These are phyloP conservation scores for Peromyscus nudipes DNA, from an alignment of 2,797 vertebrate species.

Conservation along the genomic window DNA sequence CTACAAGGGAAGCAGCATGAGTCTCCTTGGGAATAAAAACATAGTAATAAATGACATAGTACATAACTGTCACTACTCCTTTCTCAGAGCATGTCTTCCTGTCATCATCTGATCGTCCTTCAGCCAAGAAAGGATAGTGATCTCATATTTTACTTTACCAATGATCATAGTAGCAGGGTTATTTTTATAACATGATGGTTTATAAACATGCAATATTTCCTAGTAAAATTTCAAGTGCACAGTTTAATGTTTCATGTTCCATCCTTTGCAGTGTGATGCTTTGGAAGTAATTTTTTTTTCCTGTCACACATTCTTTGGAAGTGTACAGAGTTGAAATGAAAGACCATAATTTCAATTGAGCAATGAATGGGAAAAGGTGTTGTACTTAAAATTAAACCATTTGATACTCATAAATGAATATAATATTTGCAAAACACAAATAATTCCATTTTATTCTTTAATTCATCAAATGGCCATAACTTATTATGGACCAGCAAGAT, in stretches of 20 bases:
- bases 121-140: not conserved
- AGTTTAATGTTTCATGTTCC: not conserved
- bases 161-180: not conserved
- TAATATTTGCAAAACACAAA: not conserved
- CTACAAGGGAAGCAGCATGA: not conserved
- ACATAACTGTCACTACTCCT: not conserved
- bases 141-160: not conserved
- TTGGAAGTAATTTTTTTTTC: not conserved
- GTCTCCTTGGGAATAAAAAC: not conserved
- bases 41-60: not conserved
- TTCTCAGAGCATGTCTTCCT: not conserved
- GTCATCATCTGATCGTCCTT: not conserved
- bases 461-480: not conserved
- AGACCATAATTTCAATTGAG: not conserved
- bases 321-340: slow-evolving; percentile 24
- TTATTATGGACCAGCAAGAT: not conserved
- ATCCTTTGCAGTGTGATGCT: not conserved
- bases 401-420: not conserved
- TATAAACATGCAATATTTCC: not conserved
- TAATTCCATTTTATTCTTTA: not conserved
- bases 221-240: not conserved
- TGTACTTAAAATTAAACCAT: not conserved
- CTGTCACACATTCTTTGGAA: slow-evolving; percentile 19
- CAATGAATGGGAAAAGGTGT: not conserved
- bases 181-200: not conserved